phyloP scores from a whole-genome alignment of 1,140 invertebrate genomes.

The Pseudoatta argentina region DNA sequence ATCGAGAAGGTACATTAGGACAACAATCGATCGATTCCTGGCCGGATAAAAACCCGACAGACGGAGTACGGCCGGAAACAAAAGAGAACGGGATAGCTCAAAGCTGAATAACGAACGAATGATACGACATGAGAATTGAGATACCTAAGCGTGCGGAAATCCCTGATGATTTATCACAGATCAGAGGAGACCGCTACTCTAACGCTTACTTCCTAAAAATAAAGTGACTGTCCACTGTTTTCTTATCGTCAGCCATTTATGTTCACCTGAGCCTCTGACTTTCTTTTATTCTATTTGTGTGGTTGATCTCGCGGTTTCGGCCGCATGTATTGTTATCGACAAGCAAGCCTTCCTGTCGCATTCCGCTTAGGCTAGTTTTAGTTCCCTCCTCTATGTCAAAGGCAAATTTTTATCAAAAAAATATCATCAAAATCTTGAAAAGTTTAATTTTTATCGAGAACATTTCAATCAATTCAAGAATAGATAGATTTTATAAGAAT shows the following conservation, averaged over 20 bases:
- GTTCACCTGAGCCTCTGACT: slow-evolving; percentile 30
- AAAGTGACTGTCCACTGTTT: slow-evolving; percentile 85
- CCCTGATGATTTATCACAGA: slow-evolving; percentile 56
- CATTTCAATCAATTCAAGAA: background rate
- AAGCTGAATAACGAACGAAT: slow-evolving; percentile 56
- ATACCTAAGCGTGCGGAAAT: slow-evolving; percentile 44
- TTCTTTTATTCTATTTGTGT: slow-evolving; percentile 31
- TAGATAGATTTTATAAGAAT: too few species aligned
- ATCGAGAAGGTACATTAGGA: slow-evolving; percentile 95
- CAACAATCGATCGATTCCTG: slow-evolving; percentile 72
- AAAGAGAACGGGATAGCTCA: slow-evolving; percentile 41
- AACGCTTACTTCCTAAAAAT: slow-evolving; percentile 78
- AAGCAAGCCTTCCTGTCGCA: slow-evolving; percentile 35
- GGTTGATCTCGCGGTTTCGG: slow-evolving; percentile 49
- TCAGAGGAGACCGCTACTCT: slow-evolving; percentile 67
- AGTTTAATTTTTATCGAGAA: background rate
- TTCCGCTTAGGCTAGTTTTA: slow-evolving; percentile 27
- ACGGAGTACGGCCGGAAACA: slow-evolving; percentile 52
- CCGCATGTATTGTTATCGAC: slow-evolving; percentile 27
- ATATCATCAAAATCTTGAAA: background rate
- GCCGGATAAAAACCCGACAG: slow-evolving; percentile 48
- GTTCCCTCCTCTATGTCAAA: background rate
- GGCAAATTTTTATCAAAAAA: background rate
- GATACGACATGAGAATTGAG: slow-evolving; percentile 44
- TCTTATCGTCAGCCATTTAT: slow-evolving; percentile 63